Conservation (phyloP, 2,888 invertebrate species). For the Leptinotarsa tumamoca region DNA sequence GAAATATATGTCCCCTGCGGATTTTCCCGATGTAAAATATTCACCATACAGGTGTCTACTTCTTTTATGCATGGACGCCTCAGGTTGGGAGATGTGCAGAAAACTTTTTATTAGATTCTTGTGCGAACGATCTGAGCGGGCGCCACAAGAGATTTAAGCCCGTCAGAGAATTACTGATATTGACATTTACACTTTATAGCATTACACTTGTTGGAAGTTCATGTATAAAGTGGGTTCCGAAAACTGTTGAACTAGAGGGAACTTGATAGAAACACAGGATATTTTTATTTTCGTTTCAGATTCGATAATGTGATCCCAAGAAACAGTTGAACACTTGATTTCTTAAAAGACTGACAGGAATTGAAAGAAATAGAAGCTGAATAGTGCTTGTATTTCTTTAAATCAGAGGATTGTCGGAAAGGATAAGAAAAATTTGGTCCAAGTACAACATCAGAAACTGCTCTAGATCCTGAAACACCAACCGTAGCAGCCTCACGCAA, state of each 20-base stretch:
- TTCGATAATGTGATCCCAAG: too few relatives aligned
- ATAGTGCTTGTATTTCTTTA: too few relatives aligned
- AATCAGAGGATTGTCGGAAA: too few relatives aligned
- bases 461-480: too few relatives aligned
- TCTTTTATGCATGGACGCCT: slow-evolving; percentile 48
- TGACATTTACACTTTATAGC: slow-evolving; percentile 37
- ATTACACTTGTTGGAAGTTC: slow-evolving; percentile 2
- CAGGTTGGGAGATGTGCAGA: slow-evolving; percentile 47
- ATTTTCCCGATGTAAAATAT: slow-evolving; percentile 34
- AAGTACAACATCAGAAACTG: too few relatives aligned
- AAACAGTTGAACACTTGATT: too few relatives aligned
- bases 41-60: slow-evolving; percentile 49
- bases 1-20: slow-evolving; percentile 18
- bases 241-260: neutral
- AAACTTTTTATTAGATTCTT: slow-evolving; percentile 50
- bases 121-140: slow-evolving; percentile 15
- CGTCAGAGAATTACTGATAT: slow-evolving; percentile 37
- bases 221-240: neutral
- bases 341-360: too few relatives aligned
- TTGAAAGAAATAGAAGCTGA: too few relatives aligned
- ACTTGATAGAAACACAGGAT: neutral
- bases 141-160: slow-evolving; percentile 24
- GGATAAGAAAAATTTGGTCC: too few relatives aligned
- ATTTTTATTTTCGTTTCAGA: too few relatives aligned
- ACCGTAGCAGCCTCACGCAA: too few relatives aligned